phyloP scores from a whole-genome alignment of 2,888 invertebrate genomes.

The Rhamnusium bicolor region DNA sequence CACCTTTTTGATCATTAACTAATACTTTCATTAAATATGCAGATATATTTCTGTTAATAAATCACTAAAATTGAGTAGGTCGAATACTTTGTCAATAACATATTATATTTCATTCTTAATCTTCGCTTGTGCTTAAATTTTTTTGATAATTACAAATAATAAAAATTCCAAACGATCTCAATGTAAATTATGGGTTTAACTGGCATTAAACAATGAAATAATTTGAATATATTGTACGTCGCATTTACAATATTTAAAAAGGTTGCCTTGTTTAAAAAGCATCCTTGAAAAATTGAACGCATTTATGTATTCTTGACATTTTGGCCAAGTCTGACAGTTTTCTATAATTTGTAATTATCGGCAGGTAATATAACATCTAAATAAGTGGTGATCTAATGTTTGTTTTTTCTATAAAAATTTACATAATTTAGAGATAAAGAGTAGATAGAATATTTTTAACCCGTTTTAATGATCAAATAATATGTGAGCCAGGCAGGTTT shows the following conservation, averaged over 20 bases:
- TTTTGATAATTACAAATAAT: too few species aligned
- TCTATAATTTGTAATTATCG: neutral
- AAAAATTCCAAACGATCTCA: neutral
- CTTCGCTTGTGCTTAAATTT: neutral
- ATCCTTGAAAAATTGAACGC: conserved; percentile 38
- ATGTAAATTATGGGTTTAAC: neutral
- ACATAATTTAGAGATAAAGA: conserved; percentile 11
- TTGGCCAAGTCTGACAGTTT: conserved; percentile 11
- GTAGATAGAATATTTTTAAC: conserved; percentile 2
- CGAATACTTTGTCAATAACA: neutral
- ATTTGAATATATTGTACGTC: neutral
- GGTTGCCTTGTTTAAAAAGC: conserved; percentile 11
- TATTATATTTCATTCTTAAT: neutral
- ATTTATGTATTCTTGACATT: conserved; percentile 49
- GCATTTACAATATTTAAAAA: neutral
- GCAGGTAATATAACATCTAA: neutral
- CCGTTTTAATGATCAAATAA: conserved; percentile 3
- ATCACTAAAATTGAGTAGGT: neutral
- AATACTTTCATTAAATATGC: neutral
- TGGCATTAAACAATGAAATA: neutral
- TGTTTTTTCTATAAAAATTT: neutral
- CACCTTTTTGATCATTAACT: too few species aligned
- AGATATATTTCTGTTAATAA: neutral
- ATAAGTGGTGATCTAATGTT: conserved; percentile 7
- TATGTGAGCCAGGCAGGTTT: too few species aligned